phyloP scores from a whole-genome alignment of 1,140 invertebrate genomes.

The Heliothis subflexa region DNA sequence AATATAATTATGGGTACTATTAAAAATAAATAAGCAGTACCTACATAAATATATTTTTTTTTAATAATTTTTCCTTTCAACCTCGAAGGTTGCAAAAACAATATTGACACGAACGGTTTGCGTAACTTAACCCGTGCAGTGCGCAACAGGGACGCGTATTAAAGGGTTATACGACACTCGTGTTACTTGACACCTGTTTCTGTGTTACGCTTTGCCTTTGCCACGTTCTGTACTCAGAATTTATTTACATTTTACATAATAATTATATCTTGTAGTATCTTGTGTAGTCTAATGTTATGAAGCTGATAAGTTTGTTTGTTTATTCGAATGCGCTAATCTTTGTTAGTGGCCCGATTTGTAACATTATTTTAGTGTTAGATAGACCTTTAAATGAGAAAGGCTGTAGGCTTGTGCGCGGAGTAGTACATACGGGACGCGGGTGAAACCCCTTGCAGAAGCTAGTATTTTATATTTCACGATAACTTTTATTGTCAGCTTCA shows the following conservation, averaged over 20 bases:
- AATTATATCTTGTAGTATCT: not conserved
- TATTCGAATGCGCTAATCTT: not conserved
- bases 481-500: not conserved
- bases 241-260: not conserved
- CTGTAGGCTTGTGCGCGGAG: too few relatives aligned
- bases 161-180: conserved; percentile 6
- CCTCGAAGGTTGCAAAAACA: not conserved
- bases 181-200: conserved; percentile 17
- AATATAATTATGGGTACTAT: too few relatives aligned
- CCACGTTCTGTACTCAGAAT: not conserved
- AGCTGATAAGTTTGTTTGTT: not conserved
- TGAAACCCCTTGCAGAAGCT: too few relatives aligned
- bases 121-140: not conserved
- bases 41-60: too few relatives aligned
- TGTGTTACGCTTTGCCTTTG: conserved; percentile 7
- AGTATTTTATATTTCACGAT: not conserved
- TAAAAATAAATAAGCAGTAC: too few relatives aligned
- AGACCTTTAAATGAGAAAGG: too few relatives aligned
- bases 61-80: not conserved
- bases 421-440: too few relatives aligned
- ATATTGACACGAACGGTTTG: conserved; percentile 7
- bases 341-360: too few relatives aligned
- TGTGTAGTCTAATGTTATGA: not conserved
- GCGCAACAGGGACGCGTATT: conserved; percentile 3
- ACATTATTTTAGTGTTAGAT: too few relatives aligned